Evolutionary conservation across 2,888 invertebrate genomes (phyloP).

Genomic region (Amiota communis): DNA sequence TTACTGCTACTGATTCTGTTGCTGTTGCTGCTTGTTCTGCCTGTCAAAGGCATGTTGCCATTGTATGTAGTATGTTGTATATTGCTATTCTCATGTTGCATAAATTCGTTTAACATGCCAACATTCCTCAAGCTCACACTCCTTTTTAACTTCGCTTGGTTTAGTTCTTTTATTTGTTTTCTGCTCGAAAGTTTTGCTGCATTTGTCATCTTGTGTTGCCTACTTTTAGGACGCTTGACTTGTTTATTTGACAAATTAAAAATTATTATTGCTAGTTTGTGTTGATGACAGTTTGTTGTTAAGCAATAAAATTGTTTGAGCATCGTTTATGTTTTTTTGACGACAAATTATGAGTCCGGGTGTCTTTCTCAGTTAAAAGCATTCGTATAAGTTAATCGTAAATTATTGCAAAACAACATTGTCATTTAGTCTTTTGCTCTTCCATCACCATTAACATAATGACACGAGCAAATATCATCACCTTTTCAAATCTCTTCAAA

Average conservation of each 20-base stretch:
- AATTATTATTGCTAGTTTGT: slow-evolving; percentile 28
- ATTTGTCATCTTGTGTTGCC: slow-evolving; percentile 11
- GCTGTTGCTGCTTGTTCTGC: too few species aligned
- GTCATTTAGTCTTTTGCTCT: too few species aligned
- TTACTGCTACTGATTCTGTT: neutral
- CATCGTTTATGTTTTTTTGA: neutral
- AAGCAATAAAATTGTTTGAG: slow-evolving; percentile 8
- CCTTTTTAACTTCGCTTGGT: neutral
- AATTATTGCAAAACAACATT: too few species aligned
- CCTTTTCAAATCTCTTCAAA: too few species aligned
- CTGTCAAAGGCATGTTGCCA: slow-evolving; percentile 13
- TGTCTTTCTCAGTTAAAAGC: too few species aligned
- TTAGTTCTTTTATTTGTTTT: slow-evolving; percentile 13
- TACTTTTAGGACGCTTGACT: slow-evolving; percentile 1
- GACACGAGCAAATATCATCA: too few species aligned
- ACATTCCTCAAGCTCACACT: neutral
- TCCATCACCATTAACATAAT: too few species aligned
- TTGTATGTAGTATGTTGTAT: slow-evolving; percentile 10
- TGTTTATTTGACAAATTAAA: slow-evolving; percentile 30
- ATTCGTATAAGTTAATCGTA: too few species aligned
- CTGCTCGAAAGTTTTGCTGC: slow-evolving; percentile 18
- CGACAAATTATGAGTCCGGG: too few species aligned
- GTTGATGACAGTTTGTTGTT: slow-evolving; percentile 16
- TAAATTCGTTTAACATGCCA: slow-evolving; percentile 22
- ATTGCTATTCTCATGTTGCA: slow-evolving; percentile 25